These are phyloP conservation scores for Drosophila serrata DNA, from an alignment of 1,140 invertebrate genomes.

Conservation along the genomic window DNA sequence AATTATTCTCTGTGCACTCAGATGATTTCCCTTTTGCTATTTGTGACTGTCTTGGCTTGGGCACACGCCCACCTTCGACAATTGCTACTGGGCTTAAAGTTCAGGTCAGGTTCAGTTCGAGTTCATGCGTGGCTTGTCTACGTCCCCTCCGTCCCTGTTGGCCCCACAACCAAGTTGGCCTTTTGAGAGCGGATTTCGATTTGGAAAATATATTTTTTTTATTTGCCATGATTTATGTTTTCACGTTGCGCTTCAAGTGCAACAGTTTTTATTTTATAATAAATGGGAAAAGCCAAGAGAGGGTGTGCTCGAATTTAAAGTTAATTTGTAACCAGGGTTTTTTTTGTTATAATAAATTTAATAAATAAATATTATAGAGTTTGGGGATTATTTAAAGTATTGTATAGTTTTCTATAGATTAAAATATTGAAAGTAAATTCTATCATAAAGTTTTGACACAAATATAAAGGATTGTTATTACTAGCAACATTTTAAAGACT, in stretches of 20 bases:
- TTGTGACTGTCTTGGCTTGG: constrained; percentile 31
- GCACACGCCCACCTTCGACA: constrained; percentile 49
- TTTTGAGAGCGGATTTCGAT: constrained; percentile 37
- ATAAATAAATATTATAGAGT: neutral
- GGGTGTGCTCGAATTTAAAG: neutral
- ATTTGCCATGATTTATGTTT: constrained; percentile 71
- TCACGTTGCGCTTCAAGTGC: constrained; percentile 65
- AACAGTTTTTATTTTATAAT: constrained; percentile 36
- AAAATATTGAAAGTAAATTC: neutral
- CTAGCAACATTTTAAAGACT: neutral
- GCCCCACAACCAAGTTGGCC: constrained; percentile 26
- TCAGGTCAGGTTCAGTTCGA: constrained; percentile 45
- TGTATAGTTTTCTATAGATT: neutral
- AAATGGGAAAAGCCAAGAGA: neutral
- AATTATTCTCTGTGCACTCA: constrained; percentile 20
- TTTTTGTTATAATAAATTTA: neutral
- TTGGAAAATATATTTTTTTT: constrained; percentile 35
- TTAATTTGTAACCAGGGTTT: neutral
- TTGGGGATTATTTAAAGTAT: neutral
- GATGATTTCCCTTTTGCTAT: constrained; percentile 55
- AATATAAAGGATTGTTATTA: neutral
- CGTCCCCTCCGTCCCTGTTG: neutral
- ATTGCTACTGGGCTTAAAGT: constrained; percentile 68
- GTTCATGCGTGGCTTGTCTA: constrained; percentile 50
- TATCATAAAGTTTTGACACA: fast-evolving